Evolutionary conservation across 1,140 invertebrate genomes (phyloP), one percentile per base, ranked within the genome.

Genomic region (Drosophila azteca): DNA sequence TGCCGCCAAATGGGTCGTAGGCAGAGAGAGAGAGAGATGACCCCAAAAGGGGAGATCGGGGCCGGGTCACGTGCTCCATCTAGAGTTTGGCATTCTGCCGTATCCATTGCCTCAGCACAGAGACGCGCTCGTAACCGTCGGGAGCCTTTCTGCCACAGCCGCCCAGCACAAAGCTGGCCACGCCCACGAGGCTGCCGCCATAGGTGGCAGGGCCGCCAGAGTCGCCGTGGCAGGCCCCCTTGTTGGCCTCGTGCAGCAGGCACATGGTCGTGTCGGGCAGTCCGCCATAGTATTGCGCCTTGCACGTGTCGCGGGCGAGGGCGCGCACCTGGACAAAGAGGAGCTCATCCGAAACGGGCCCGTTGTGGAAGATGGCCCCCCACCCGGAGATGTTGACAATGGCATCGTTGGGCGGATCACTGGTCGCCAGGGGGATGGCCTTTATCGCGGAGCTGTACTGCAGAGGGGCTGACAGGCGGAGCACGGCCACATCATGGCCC

Each of bases 121-220:
- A 90, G 8, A 94, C 89, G 70, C 91, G 83, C 1, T 93, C 93
- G 51, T 92, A 94, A 31, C 94, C 94, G 65, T 94, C 94, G 7
- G 94, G 94, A 17, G 91, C 74, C 0, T 48, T 29, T 0, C 57
- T 54, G 0, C 82, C 90, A 31, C 90, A 91, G 17, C 49, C 57
- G 6, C 73, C 75, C n/a, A 79, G 22, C 0, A 90, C 74, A 45
- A 80, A 91, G 29, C 90, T 77, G 59, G 89, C 73, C 45, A 92
- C 46, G 31, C 90, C 90, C 1, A 90, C 76, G 7, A 91, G 48
- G 15, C 52, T 39, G 0, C 54, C 63, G 4, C 70, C 53, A 22
- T 90, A 90, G 54, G 77, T 65, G 44, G 90, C 90, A 20, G 90
- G 90, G 1, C 90, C 90, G 26, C 90, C 90, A 3, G 90, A 90